These are phyloP conservation scores for Isurus oxyrinchus DNA, from an alignment of 2,113 vertebrate genomes.

Conservation along the genomic window DNA sequence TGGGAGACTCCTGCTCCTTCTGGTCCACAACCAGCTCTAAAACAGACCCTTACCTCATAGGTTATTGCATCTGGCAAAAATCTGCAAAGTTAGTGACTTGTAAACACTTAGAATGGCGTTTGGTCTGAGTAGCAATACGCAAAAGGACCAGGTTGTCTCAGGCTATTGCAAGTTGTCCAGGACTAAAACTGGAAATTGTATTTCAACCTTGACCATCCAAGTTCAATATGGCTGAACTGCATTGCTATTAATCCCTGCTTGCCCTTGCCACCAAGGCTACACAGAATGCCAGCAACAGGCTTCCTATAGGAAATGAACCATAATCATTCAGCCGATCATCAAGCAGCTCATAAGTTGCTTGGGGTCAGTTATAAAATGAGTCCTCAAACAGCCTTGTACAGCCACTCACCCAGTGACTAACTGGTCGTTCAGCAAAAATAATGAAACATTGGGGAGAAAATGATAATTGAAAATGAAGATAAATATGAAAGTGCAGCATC, in stretches of 20 bases:
- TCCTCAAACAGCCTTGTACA: background rate
- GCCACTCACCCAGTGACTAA: background rate
- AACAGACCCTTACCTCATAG: too few relatives aligned
- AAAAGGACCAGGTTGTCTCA: background rate
- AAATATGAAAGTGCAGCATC: background rate
- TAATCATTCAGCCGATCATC: background rate
- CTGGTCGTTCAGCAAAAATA: background rate
- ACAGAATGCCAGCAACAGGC: too few relatives aligned
- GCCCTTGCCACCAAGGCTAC: background rate
- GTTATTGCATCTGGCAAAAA: too few relatives aligned
- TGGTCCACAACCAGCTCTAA: too few relatives aligned
- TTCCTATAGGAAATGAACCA: background rate
- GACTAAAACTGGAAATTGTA: background rate
- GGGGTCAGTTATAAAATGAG: background rate
- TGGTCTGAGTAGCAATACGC: too few relatives aligned
- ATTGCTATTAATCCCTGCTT: background rate
- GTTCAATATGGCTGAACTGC: background rate
- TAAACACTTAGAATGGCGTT: too few relatives aligned
- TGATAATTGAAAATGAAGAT: background rate
- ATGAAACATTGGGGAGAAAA: background rate
- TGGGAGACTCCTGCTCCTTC: too few relatives aligned
- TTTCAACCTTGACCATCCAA: background rate
- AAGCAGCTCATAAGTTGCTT: background rate
- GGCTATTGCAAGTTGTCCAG: background rate
- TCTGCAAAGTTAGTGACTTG: too few relatives aligned